These are phyloP conservation scores for Turritopsis dohrnii DNA, from an alignment of 30 jellyfish, hydroid and myxozoan species.

Conservation along the genomic window DNA sequence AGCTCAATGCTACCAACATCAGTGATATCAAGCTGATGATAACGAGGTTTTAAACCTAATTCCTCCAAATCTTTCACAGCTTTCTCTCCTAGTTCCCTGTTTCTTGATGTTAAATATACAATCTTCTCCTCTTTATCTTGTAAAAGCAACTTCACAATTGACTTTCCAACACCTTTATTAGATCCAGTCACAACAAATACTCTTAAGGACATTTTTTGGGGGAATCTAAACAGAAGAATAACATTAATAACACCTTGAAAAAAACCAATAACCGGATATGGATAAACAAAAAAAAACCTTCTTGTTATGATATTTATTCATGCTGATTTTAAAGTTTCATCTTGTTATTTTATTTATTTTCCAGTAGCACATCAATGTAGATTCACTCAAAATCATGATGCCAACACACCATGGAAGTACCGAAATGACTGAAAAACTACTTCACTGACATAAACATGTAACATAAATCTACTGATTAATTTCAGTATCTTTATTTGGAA, in stretches of 20 bases:
- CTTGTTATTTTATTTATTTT: too few species aligned
- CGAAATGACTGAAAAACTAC: too few species aligned
- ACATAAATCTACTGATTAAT: too few species aligned
- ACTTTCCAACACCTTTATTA: conserved; percentile 35
- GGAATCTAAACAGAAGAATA: background rate
- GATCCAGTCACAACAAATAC: conserved; percentile 48
- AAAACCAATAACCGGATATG: too few species aligned
- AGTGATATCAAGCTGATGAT: conserved; percentile 70
- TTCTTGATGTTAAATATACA: conserved; percentile 54
- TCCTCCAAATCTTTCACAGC: conserved; percentile 52
- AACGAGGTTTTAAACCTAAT: conserved; percentile 50
- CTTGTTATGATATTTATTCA: too few species aligned
- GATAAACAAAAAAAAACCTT: too few species aligned
- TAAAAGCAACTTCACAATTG: conserved; percentile 35
- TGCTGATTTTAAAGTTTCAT: too few species aligned
- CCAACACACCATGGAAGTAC: too few species aligned
- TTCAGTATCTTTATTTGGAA: too few species aligned
- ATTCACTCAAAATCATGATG: too few species aligned
- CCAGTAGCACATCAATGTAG: too few species aligned
- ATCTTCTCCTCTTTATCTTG: conserved; percentile 30
- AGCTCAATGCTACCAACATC: conserved; percentile 11
- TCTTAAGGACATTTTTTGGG: conserved; percentile 32
- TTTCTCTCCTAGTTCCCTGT: conserved; percentile 40
- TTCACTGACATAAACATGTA: too few species aligned
- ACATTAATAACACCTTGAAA: background rate